These are phyloP conservation scores for Leptatherina wallacei DNA, from an alignment of 2,797 vertebrate genomes.

Conservation along the genomic window DNA sequence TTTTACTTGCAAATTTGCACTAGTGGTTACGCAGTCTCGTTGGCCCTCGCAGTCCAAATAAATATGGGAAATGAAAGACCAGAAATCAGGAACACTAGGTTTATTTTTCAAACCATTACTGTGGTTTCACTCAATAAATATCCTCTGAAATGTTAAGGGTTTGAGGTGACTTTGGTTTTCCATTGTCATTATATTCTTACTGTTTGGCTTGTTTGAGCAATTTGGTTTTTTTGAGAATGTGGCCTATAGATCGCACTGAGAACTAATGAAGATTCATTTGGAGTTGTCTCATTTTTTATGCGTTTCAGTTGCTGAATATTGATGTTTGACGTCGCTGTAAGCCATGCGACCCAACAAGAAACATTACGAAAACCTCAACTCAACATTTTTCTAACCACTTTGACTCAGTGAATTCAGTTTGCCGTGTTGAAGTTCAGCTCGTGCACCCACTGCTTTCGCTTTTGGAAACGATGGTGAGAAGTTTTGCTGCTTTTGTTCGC, in stretches of 20 bases:
- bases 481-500: conserved; percentile 15
- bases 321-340: conserved; percentile 18
- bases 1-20: conserved; percentile 59
- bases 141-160: conserved; percentile 58
- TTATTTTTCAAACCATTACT: conserved; percentile 68
- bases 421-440: not conserved
- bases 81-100: conserved; percentile 56
- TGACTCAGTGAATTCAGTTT: not conserved
- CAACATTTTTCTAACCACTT: not conserved
- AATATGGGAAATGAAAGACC: conserved; percentile 61
- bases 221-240: conserved; percentile 36
- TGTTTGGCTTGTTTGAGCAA: conserved; percentile 46
- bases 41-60: conserved; percentile 62
- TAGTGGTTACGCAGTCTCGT: conserved; percentile 43
- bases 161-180: conserved; percentile 68
- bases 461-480: not conserved
- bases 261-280: conserved; percentile 35
- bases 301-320: conserved; percentile 12
- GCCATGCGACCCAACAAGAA: not conserved
- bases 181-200: conserved; percentile 69
- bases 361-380: not conserved
- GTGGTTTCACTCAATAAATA: conserved; percentile 76
- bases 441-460: not conserved
- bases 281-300: conserved; percentile 41
- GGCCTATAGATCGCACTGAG: conserved; percentile 17